These are phyloP conservation scores for Anolis carolinensis DNA, from an alignment of 2,113 vertebrate species.

Conservation along the genomic window DNA sequence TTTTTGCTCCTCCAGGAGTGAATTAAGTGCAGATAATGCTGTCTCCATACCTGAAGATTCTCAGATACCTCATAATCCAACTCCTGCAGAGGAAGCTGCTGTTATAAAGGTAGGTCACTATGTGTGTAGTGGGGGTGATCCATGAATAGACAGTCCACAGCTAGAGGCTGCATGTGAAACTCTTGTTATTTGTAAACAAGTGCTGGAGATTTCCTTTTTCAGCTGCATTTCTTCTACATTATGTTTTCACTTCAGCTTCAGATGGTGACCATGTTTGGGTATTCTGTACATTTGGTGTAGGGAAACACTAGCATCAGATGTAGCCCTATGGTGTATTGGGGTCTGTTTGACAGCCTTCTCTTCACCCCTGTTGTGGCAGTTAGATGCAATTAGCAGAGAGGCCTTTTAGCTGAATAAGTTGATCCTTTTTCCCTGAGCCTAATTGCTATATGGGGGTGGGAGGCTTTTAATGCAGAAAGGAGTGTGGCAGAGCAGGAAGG, in stretches of 20 bases:
- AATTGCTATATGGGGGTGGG: background rate
- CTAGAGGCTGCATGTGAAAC: constrained; percentile 19
- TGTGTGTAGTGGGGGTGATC: constrained; percentile 35
- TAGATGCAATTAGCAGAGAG: background rate
- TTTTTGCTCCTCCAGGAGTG: constrained; percentile 61
- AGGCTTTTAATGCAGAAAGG: background rate
- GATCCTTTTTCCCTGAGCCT: no score
- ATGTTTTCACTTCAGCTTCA: constrained; percentile 8
- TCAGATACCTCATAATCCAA: constrained; percentile 40
- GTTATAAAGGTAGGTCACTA: constrained; percentile 72
- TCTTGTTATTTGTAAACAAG: constrained; percentile 41
- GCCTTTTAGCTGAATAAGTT: background rate
- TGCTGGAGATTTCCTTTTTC: background rate
- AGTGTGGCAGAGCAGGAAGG: background rate
- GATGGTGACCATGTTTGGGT: background rate
- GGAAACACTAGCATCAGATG: background rate
- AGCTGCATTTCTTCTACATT: background rate
- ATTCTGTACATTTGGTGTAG: background rate
- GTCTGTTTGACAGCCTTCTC: background rate
- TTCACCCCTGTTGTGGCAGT: background rate
- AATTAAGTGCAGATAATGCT: constrained; percentile 46
- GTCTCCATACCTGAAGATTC: constrained; percentile 50
- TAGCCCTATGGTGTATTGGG: background rate
- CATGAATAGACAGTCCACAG: constrained; percentile 5
- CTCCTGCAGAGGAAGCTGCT: constrained; percentile 53